Evolutionary conservation across 2,888 invertebrate genomes (phyloP), one percentile per base, ranked within the genome.

Genomic region (Tachina grossa): DNA sequence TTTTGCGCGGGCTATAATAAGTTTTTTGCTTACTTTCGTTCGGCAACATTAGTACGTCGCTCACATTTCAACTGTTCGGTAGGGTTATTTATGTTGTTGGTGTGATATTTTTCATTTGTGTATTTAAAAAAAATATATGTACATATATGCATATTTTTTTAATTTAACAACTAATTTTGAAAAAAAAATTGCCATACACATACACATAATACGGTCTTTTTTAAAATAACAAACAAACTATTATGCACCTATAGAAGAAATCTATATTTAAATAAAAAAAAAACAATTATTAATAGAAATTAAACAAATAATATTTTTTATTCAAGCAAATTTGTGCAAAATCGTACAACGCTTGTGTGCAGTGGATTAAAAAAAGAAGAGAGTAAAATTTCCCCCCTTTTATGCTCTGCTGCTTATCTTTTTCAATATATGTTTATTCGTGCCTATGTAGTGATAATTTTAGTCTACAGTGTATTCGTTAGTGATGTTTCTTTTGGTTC

Each of bases 21-120:
- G 74, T 84, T 86, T 86, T 86, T 84, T 84, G 78, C 81, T 78
- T 84, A 80, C 76, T 83, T 80, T 79, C 83, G 69, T 83, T 83
- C 59, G 71, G 57, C 65, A 72, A 78, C 51, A 79, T 85, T 86
- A 90, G 90, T 90, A 89, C 89, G 89, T 89, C 89, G 90, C 89
- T 89, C 89, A 89, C 89, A 90, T 89, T 90, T 89, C 90, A 90
- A 89, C 90, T 89, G 90, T 90, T 90, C 90, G 90, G 90, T 88
- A 89, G 89, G 89, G 89, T 88, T 89, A 87, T 84, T 81, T 68
- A 63, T 83, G 72, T 77, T 79, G 74, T 84, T 74, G 47, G 59
- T 79, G 85, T 75, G 66, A 53, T 49, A 53, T 63, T 31, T 19
- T 72, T 61, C 55, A 69, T 61, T 41, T 80, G 76, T 59, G 80